Percentiles rank a stretch among this genome's conserved stretches.
Evolutionary conservation across 2,797 vertebrate species (phyloP).

Genomic region (Buceros bicornis): DNA sequence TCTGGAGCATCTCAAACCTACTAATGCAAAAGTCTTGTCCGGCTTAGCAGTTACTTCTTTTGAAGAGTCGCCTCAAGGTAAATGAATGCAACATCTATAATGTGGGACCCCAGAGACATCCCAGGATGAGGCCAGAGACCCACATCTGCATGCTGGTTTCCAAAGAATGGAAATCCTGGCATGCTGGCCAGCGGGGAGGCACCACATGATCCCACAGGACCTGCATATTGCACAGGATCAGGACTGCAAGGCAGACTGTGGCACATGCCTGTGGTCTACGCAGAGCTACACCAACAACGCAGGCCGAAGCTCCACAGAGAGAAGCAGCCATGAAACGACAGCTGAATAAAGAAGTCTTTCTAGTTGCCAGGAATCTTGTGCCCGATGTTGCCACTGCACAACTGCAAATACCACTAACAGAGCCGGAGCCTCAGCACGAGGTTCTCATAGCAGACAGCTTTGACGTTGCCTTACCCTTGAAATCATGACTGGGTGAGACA

Average conservation of each 20-base stretch:
- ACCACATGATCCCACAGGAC: neutral
- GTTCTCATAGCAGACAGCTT: neutral
- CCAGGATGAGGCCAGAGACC: neutral
- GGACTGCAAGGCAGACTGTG: neutral
- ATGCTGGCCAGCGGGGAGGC: neutral
- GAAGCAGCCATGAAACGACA: neutral
- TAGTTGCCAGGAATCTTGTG: neutral
- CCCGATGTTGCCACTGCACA: neutral
- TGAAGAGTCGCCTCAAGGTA: neutral
- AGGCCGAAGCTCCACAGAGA: neutral
- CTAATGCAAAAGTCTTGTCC: neutral
- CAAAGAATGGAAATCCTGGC: neutral
- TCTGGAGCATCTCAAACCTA: neutral
- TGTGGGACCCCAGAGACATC: neutral
- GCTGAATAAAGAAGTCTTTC: neutral
- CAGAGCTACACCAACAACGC: neutral
- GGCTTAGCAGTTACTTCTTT: neutral
- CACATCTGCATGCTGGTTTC: neutral
- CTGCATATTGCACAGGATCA: neutral
- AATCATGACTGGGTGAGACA: neutral
- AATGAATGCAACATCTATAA: neutral
- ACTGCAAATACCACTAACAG: neutral
- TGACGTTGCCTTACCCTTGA: constrained; percentile 44
- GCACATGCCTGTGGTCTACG: neutral
- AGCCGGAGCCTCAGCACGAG: neutral